A percentile compares a stretch with the other conserved stretches of the same genome.
Conservation (phyloP, 2,797 vertebrate genomes). For the Siniperca obscura region DNA sequence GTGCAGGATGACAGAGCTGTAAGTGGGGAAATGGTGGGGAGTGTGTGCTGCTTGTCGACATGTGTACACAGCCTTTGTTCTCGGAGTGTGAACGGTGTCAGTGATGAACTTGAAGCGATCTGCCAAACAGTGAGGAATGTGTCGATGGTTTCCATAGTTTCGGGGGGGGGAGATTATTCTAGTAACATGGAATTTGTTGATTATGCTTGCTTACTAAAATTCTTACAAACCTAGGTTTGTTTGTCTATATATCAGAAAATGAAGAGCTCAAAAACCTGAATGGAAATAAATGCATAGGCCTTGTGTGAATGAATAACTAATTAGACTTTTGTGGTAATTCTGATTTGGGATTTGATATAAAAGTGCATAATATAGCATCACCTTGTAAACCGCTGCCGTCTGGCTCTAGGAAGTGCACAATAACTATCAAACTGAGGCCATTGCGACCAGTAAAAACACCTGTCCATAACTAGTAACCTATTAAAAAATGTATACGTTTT, state of each 20-base stretch:
- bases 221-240: neutral
- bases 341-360: neutral
- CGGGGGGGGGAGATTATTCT: neutral
- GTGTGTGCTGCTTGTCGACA: slow-evolving; percentile 54
- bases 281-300: neutral
- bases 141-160: slow-evolving; percentile 74
- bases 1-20: slow-evolving; percentile 22
- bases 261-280: neutral
- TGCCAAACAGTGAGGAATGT: slow-evolving; percentile 54
- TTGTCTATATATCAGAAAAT: neutral
- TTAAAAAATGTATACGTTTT: too few species aligned
- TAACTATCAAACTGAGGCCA: neutral
- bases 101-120: slow-evolving; percentile 65
- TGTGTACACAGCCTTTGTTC: slow-evolving; percentile 69
- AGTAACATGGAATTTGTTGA: neutral
- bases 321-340: neutral
- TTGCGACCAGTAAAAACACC: neutral
- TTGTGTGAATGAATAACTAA: neutral
- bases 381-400: too few species aligned
- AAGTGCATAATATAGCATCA: too few species aligned
- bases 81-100: slow-evolving; percentile 56
- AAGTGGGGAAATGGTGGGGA: slow-evolving; percentile 16
- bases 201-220: neutral
- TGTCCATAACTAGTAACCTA: neutral
- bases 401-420: too few species aligned